Evolutionary conservation across 2,797 vertebrate species (phyloP), one percentile per base, ranked within the genome.

Genomic region (Megalops cyprinoides): DNA sequence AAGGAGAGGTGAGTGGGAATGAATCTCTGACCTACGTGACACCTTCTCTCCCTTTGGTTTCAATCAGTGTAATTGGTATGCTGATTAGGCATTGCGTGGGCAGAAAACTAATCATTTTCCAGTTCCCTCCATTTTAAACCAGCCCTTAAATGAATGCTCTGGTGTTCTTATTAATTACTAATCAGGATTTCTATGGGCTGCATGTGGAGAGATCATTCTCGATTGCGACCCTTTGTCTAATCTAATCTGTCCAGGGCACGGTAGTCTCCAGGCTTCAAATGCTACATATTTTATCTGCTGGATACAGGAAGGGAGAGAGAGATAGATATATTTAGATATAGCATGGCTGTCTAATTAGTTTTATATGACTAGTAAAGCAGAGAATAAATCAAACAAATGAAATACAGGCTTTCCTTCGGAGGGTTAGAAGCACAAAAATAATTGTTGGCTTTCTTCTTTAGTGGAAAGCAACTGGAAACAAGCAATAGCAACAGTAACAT

Each of bases 51-150:
- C n/a, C 67, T 71, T 71, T 71, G 67, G 20, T 71, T 71, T 71
- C 67, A 71, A 71, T 71, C 67, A 71, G 67, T 71, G 67, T 71
- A 71, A 69, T 71, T 71, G 39, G 67, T 44, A 71, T 9, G 39
- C 44, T 71, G 39, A 71, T 71, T 71, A 42, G 39, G 23, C 20
- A 20, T 71, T 71, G 67, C 20, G 39, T 65, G 23, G 67, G 39
- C 39, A 31, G 25, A 71, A 71, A 71, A 71, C 37, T 3, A 44
- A 71, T 44, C 25, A 71, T 71, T 71, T 71, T 42, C 67, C 39
- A 42, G 20, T 20, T 44, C 67, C 39, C 20, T 20, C n/a, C 15
- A 9, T 71, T 28, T 71, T 71, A 42, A n/a, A 39, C 62, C 6
- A 39, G 44, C 25, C 37, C 23, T 39, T 71, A 42, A 71, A 71